Evolutionary conservation across 2,113 vertebrate species (phyloP), one percentile per base, ranked within the genome.

Genomic region (Eonycteris spelaea): DNA sequence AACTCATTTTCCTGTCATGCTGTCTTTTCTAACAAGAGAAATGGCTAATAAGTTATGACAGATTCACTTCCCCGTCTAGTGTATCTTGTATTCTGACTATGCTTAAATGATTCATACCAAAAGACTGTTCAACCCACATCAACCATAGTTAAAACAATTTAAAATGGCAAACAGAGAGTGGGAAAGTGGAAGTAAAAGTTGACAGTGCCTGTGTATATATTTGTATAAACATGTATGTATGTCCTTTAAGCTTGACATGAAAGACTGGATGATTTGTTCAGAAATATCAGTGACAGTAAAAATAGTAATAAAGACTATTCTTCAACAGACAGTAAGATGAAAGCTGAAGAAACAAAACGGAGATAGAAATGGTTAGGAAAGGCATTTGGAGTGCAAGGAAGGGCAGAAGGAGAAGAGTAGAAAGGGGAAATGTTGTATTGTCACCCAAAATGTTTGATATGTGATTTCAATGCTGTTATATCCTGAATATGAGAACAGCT

Each of bases 131-230:
- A 80, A 33, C 87, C 78, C 90, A 43, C 85, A 96, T 30, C 28
- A 38, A 96, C 77, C 22, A 59, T 61, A 90, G 96, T 95, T 89
- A 93, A 97, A 90, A 98, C 95, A 97, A 97, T 97, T 98, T 97
- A 98, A 98, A 97, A 97, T 68, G 80, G 90, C 95, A 96, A 97
- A 82, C 96, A 97, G 95, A 97, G 96, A 96, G 95, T 43, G 65
- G 95, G 96, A 96, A 95, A 95, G 92, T 1, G 26, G 84, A 77
- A 95, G 48, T 78, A 82, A 94, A 73, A 57, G 38, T 80, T 91
- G 87, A 97, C 92, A 95, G 86, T 28, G 63, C 77, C 95, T 79
- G 2, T 0, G 73, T 92, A 51, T 9, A 93, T 97, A 90, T 90
- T 21, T 5, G 0, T 51, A 61, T 18, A 67, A 59, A 88, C 86